Base-by-base conservation (phyloP, 1,140 invertebrate species). In the Drosophila grimshawi region DNA sequence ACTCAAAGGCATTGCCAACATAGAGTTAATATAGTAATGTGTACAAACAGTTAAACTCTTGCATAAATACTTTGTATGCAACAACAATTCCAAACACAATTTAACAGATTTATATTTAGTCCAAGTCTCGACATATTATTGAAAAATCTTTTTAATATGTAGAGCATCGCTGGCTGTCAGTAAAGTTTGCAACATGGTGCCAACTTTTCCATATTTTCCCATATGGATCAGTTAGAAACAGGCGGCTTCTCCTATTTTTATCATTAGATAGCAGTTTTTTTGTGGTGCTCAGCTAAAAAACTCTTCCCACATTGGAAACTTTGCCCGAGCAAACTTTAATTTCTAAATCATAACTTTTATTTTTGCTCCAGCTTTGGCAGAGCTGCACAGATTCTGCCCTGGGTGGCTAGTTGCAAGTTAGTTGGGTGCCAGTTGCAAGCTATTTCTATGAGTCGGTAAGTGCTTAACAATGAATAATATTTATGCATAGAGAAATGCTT, bases 291-390 rank as follows among this genome's bases (percentile, higher is more conserved):
- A 39, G 35, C 66, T 63, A 27, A 48, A 19, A 49, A 65, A 49
- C 51, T n/a, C 8, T 48, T 30, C 7, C 32, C 35, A 67, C 37
- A 64, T 67, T 53, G 51, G 61, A 35, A 62, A 69, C 56, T 62
- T 69, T 62, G 59, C 63, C 62, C 59, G 6, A 75, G 66, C 80
- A 78, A 82, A 86, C 79, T 86, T 82, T 82, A 86, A 86, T 86
- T 86, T 86, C 79, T 76, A 71, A 86, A 86, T 86, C 81, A 86
- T 88, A 86, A 86, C 81, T 86, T 86, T 86, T 73, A 61, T 81
- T 72, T 77, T 46, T 70, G 69, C 68, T 59, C 74, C 29, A 86
- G 46, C 78, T 85, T 80, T 7, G 27, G 65, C 55, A 37, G 37
- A 49, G 59, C 30, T 45, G 19, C 52, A 64, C 51, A 70, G 32